phyloP scores from a whole-genome alignment of 2,888 invertebrate genomes.

The Pachymerium ferrugineum region DNA sequence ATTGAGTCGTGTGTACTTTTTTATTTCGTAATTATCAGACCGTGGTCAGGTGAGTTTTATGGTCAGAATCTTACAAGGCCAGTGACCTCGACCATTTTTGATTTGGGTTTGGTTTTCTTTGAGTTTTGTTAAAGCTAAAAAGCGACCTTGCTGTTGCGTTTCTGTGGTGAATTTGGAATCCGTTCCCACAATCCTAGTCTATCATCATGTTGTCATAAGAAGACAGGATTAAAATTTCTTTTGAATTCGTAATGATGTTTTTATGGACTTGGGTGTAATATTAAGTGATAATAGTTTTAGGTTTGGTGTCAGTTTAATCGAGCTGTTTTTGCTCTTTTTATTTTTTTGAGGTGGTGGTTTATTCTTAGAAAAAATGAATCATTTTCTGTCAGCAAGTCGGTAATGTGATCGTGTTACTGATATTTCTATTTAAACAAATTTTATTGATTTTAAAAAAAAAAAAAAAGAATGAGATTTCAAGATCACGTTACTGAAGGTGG shows the following conservation, averaged over 20 bases:
- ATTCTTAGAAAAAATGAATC: too few species aligned
- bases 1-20: conserved; percentile 11
- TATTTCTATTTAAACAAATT: too few species aligned
- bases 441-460: too few species aligned
- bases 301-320: not conserved
- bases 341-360: too few species aligned
- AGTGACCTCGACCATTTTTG: conserved; percentile 1
- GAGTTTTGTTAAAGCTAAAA: not conserved
- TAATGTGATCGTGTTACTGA: too few species aligned
- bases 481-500: too few species aligned
- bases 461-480: too few species aligned
- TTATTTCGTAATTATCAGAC: conserved; percentile 2
- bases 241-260: not conserved
- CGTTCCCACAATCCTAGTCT: conserved; percentile 5
- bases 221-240: conserved; percentile 11
- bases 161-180: conserved; percentile 10
- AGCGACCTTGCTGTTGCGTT: conserved; percentile 9
- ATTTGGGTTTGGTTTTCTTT: not conserved
- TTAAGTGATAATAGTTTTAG: not conserved
- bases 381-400: too few species aligned
- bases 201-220: conserved; percentile 1
- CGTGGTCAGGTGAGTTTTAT: conserved; percentile 27
- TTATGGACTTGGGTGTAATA: not conserved
- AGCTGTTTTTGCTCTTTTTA: too few species aligned
- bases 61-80: conserved; percentile 16